phyloP scores from a whole-genome alignment of 2,888 invertebrate species.

The Hedya salicella region DNA sequence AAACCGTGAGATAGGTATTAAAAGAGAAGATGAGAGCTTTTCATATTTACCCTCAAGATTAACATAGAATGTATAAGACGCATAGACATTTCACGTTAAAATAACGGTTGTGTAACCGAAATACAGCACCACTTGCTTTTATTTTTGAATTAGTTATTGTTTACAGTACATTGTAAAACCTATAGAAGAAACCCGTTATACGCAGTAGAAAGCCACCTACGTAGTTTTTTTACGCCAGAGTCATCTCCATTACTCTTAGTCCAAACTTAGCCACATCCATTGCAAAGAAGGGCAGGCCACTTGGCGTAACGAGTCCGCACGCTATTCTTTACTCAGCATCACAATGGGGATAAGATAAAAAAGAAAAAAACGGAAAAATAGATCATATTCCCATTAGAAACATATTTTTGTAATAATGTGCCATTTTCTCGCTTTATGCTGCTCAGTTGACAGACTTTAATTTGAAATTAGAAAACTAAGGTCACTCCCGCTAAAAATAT shows the following conservation, averaged over 20 bases:
- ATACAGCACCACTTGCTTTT: too few species aligned
- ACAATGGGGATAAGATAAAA: conserved; percentile 36
- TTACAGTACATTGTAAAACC: too few species aligned
- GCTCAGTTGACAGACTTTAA: conserved; percentile 4
- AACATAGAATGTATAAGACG: too few species aligned
- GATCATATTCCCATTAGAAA: conserved; percentile 7
- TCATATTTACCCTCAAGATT: too few species aligned
- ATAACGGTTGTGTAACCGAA: too few species aligned
- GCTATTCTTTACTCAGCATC: conserved; percentile 39
- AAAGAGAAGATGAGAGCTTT: too few species aligned
- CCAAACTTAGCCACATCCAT: conserved; percentile 7
- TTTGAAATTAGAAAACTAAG: background rate
- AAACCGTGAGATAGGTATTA: too few species aligned
- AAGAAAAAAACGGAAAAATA: conserved; percentile 21
- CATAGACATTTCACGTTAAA: too few species aligned
- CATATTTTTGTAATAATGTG: conserved; percentile 31
- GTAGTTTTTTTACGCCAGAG: conserved; percentile 1
- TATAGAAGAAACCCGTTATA: too few species aligned
- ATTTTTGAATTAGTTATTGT: too few species aligned
- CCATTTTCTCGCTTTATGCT: conserved; percentile 27
- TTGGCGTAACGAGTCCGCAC: conserved; percentile 32
- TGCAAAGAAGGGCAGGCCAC: conserved; percentile 14
- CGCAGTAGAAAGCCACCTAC: too few species aligned
- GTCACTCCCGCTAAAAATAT: too few species aligned
- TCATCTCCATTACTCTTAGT: conserved; percentile 15